Evolutionary conservation across 2,888 invertebrate species (phyloP), one percentile per base, ranked within the genome.

Genomic region (Eilema depressum): DNA sequence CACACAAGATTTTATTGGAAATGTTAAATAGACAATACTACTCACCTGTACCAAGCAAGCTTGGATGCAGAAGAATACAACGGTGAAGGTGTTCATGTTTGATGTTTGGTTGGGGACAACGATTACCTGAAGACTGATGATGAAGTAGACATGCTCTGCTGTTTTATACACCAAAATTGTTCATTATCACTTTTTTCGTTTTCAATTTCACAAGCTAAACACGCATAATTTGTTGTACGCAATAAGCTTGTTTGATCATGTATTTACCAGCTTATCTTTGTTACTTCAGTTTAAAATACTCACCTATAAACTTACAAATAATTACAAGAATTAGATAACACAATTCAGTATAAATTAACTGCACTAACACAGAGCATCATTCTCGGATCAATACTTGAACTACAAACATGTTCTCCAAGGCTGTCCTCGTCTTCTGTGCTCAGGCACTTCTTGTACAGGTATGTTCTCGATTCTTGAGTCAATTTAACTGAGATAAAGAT

Each of bases 381-480:
- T 72, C 75, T 72, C 12, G 68, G 63, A 33, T 70, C 23, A 68
- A 65, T 37, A 63, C 25, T 61, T 53, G 47, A 65, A 71, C 72
- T 65, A 68, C 26, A 68, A 84, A 73, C 74, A 88, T 87, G 87
- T 83, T 83, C 74, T 57, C 82, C 63, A 84, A 86, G 68, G 75
- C 80, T 17, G 71, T 87, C 64, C 57, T 86, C 23, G 63, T 86
- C 8, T 63, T 88, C 67, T 86, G 83, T 81, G 67, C 82, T 74
- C 86, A 86, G 73, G 85, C 82, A 67, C 69, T 73, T 61, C 68
- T 75, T 30, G 47, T 73, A 14, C 65, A 73, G 75, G 75, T 75
- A 62, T 60, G 60, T 20, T 47, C 5, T 5, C 20, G 20, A 47
- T 47, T 20, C 7, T 47, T 1, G 3, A 37, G 14, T 41, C 41